A percentile compares a stretch with the other conserved stretches of the same genome.
Conservation (phyloP, 53 echinoderm and acorn worm species). For the Temnopleurus reevesii region DNA sequence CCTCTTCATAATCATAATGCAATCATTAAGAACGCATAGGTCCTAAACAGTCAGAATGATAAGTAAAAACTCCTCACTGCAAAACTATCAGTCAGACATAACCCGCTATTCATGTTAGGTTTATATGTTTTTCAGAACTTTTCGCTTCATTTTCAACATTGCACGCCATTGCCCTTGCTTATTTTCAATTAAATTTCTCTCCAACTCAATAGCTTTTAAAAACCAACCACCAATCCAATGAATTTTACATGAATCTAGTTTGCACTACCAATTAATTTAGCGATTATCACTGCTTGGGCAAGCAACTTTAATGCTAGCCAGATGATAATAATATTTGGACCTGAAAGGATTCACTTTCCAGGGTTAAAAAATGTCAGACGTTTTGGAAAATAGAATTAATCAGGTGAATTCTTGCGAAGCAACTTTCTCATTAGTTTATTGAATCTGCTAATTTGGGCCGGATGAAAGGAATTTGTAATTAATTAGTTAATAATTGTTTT, state of each 20-base stretch:
- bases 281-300: not conserved
- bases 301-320: not conserved
- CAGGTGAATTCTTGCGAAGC: constrained; percentile 28
- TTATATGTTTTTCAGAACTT: too few species aligned
- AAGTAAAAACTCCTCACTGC: too few species aligned
- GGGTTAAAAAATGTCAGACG: constrained; percentile 10
- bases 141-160: too few species aligned
- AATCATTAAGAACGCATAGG: too few species aligned
- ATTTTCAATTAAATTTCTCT: constrained; percentile 25
- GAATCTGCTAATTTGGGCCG: constrained; percentile 32
- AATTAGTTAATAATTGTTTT: constrained; percentile 46
- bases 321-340: not conserved
- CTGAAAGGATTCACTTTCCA: not conserved
- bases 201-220: not conserved
- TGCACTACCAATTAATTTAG: constrained; percentile 32
- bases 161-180: not conserved
- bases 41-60: too few species aligned
- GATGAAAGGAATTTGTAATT: constrained; percentile 25
- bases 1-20: too few species aligned
- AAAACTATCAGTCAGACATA: too few species aligned
- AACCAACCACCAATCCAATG: not conserved
- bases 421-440: not conserved
- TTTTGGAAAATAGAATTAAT: constrained; percentile 34
- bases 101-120: too few species aligned
- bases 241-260: not conserved